phyloP scores from a whole-genome alignment of 2,797 vertebrate species.

The Petrocephalus sullivani region DNA sequence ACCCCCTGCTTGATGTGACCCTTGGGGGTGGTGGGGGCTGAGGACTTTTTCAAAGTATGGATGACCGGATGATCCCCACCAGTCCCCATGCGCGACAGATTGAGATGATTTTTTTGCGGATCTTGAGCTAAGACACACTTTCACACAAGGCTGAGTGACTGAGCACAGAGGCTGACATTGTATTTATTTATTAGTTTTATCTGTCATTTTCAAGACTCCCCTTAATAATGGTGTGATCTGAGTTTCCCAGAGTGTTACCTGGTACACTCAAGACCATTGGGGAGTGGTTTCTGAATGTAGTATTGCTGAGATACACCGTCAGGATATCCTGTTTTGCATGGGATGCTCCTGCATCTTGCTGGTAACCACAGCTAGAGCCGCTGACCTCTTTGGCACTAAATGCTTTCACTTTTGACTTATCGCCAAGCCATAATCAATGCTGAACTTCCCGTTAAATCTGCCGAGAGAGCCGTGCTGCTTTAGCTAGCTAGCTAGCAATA shows the following conservation, averaged over 20 bases:
- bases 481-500: not conserved
- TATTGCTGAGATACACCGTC: not conserved
- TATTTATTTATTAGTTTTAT: not conserved
- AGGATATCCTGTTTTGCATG: not conserved
- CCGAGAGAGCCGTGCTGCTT: not conserved
- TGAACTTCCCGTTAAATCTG: not conserved
- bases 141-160: not conserved
- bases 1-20: not conserved
- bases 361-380: not conserved
- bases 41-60: not conserved
- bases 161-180: not conserved
- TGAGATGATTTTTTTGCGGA: not conserved
- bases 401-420: not conserved
- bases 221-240: not conserved
- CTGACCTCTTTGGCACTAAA: not conserved
- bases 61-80: not conserved
- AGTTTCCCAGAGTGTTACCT: no score
- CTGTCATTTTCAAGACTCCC: not conserved
- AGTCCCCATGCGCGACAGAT: not conserved
- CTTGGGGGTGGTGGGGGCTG: not conserved
- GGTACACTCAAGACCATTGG: no score
- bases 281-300: not conserved
- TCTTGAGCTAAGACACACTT: not conserved
- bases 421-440: not conserved
- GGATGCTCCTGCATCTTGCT: not conserved